phyloP scores from a whole-genome alignment of 1,140 invertebrate genomes.

The Cecropterus lyciades region DNA sequence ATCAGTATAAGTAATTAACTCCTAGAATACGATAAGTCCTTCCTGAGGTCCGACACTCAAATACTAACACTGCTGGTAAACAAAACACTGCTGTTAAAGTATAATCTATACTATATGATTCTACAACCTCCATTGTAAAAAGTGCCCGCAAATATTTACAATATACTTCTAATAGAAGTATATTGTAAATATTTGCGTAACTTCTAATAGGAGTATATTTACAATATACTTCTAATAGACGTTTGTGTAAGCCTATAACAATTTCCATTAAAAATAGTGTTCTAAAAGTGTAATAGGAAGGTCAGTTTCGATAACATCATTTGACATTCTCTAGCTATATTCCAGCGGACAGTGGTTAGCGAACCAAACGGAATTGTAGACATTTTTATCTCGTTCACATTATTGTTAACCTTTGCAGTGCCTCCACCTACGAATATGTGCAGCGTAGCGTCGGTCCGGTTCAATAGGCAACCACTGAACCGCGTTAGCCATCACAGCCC shows the following conservation, averaged over 20 bases:
- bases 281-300: slow-evolving; percentile 26
- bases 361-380: slow-evolving; percentile 52
- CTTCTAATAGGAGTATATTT: too few relatives aligned
- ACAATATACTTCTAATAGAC: too few relatives aligned
- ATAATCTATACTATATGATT: too few relatives aligned
- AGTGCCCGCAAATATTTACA: too few relatives aligned
- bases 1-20: too few relatives aligned
- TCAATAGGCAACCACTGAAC: slow-evolving; percentile 55
- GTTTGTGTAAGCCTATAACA: background rate
- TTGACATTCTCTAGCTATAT: slow-evolving; percentile 39
- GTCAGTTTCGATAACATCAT: slow-evolving; percentile 29
- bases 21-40: too few relatives aligned
- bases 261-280: slow-evolving; percentile 12
- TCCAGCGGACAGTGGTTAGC: slow-evolving; percentile 44
- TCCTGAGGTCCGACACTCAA: too few relatives aligned
- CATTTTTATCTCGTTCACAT: slow-evolving; percentile 57
- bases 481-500: slow-evolving; percentile 40
- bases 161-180: too few relatives aligned
- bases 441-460: slow-evolving; percentile 51
- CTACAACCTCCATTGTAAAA: too few relatives aligned
- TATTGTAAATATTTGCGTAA: too few relatives aligned
- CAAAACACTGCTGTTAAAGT: too few relatives aligned
- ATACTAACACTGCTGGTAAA: too few relatives aligned
- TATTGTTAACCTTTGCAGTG: slow-evolving; percentile 51
- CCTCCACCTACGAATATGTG: slow-evolving; percentile 61